Evolutionary conservation across 2,888 invertebrate species (phyloP), one percentile per base, ranked within the genome.

Genomic region (Hetaerina titia): DNA sequence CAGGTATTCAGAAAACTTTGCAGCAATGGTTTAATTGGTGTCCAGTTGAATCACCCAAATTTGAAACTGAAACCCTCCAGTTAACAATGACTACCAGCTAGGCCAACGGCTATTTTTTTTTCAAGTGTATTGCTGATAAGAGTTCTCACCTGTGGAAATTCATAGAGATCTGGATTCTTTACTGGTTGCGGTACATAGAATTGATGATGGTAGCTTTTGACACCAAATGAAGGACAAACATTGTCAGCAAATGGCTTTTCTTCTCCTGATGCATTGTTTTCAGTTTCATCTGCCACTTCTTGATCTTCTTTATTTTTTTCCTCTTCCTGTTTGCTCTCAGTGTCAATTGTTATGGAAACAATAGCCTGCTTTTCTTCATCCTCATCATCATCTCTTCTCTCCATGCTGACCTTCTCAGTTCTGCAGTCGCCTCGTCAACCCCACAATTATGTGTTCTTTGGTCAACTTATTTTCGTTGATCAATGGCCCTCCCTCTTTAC

Each of bases 161-260:
- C 90, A 90, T 90, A 90, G n/a, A 90, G 60, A 31, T 63, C 90
- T 63, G 90, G 90, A 22, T 90, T 90, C 63, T 90, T 60, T 6
- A 90, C 63, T 31, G 90, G 90, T 13, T 57, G 63, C 31, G 90
- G 90, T 17, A 90, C 63, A 63, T 90, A 90, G 22, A 90, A 90
- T 31, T 90, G 90, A 63, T 90, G 90, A n/a, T 63, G 60, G 63
- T 90, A 90, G 90, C 90, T 63, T 63, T 63, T 90, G 25, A 90
- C 90, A 19, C 90, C 90, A 63, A 90, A 90, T 17, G 60, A 63
- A 90, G 90, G 31, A n/a, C 17, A 63, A 63, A 8, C 19, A 63
- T 90, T 63, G 15, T 45, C 45, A 45, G 45, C 45, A 45, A 45
- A 45, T 45, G 45, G 45, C 45, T 45, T 45, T 25, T 81, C 31